Evolutionary conservation across 2,797 vertebrate species (phyloP), one percentile per base, ranked within the genome.

Genomic region (Amniataba percoides): DNA sequence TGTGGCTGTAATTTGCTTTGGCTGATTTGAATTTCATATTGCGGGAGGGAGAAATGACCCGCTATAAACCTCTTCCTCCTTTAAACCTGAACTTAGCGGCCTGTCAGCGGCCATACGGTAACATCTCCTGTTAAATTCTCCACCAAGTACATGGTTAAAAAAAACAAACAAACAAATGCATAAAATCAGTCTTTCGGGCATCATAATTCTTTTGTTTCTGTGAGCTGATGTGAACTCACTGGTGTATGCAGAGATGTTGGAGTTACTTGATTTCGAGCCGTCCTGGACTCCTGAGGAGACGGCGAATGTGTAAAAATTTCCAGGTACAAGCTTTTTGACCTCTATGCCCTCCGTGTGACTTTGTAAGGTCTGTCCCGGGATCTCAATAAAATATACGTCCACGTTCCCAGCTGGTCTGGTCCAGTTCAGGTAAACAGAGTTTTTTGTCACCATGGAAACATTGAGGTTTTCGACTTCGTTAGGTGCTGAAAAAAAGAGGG

Each of bases 401-500:
- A 7, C 2, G 0, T 69, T 79, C 68, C 94, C 94, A 1, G 0
- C 7, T 1, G 93, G 81, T 25, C 40, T 27, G 0, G 0, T 3
- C 95, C 95, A 96, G 0, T 0, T 82, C 61, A 95, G 87, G 2
- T 0, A 0, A 11, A 92, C 23, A 0, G 42, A 64, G 0, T 0
- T 42, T 4, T 51, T 67, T 0, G 43, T 68, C 27, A 72, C 27
- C 0, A 0, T 0, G 23, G 0, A 14, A 15, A 62, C 40, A 0
- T 0, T 0, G 18, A 94, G 85, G 61, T 81, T 23, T 31, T 3
- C 0, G 1, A 94, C 80, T 45, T 48, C n/a, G 19, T 75, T 48
- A 1, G 94, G 94, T 16, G 5, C 95, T 96, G 64, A 27, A 69
- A 74, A 52, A 71, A 71, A 43, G 13, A 43, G 13, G 10, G 9